Conservation (phyloP, 2,888 invertebrate genomes). For the Salpingus planirostris region DNA sequence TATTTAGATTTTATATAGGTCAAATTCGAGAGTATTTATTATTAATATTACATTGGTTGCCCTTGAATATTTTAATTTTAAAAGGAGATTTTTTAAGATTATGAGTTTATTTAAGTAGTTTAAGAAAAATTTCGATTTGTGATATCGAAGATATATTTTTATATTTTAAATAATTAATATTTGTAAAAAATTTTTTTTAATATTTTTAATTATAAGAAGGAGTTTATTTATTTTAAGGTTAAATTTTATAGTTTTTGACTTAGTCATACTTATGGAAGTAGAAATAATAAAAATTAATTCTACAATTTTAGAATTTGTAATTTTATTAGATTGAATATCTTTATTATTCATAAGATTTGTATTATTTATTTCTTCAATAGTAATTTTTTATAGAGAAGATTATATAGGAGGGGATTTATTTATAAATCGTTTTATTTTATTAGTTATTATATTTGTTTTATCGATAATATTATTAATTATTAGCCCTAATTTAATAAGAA, state of each 20-base stretch:
- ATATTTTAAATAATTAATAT: slow-evolving; percentile 36
- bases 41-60: slow-evolving; percentile 54
- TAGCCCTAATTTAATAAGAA: slow-evolving; percentile 36
- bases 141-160: slow-evolving; percentile 48
- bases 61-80: slow-evolving; percentile 55
- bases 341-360: slow-evolving; percentile 57
- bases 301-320: slow-evolving; percentile 43
- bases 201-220: slow-evolving; percentile 43
- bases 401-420: slow-evolving; percentile 53
- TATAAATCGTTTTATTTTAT: slow-evolving; percentile 55
- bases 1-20: slow-evolving; percentile 15
- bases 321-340: slow-evolving; percentile 58
- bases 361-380: slow-evolving; percentile 56
- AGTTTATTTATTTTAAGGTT: slow-evolving; percentile 36
- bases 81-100: slow-evolving; percentile 46
- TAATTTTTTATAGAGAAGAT: slow-evolving; percentile 54
- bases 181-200: slow-evolving; percentile 47
- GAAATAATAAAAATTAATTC: slow-evolving; percentile 48
- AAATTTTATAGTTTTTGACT: slow-evolving; percentile 39
- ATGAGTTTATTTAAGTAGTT: slow-evolving; percentile 56
- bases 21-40: slow-evolving; percentile 51
- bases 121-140: slow-evolving; percentile 61
- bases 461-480: slow-evolving; percentile 61
- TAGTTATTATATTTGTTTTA: slow-evolving; percentile 56
- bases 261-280: slow-evolving; percentile 48